Evolutionary conservation across 2,797 vertebrate species (phyloP), one percentile per base, ranked within the genome.

Genomic region (Pseudomugil tenellus): DNA sequence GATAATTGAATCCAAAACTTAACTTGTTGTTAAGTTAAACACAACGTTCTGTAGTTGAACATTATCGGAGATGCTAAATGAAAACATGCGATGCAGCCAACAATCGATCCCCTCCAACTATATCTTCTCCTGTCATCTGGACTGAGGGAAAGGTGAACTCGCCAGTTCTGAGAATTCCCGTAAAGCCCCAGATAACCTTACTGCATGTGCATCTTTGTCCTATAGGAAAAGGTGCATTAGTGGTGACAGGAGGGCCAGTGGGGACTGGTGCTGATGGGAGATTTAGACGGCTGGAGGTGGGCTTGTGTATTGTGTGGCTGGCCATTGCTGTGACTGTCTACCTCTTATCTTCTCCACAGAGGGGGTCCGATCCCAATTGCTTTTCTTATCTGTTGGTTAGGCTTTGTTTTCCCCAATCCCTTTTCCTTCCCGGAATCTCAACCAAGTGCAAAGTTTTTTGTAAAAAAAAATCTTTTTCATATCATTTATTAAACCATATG

Each of bases 101-200:
- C 76, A 67, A 94, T 94, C 87, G 89, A 94, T 93, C 75, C 51
- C n/a, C 61, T 69, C 74, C 58, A 55, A 69, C 86, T 74, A 79
- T 93, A 94, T 95, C 94, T 81, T 74, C 74, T 83, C 84, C 89
- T 92, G 87, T 92, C 92, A 94, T 95, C 94, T 90, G 87, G 80
- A 88, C 84, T 56, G 72, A 76, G 76, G 85, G 91, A 92, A 93
- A 94, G 94, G 92, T 94, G 94, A 95, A 95, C 94, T 94, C 85
- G 89, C 77, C 86, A 79, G 89, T 95, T 94, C 94, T 90, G 84
- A 93, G 93, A 95, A 94, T 89, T 89, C 88, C 81, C 57, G 83
- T 83, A 65, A 89, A 90, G 84, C 78, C 78, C 73, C 90, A 91
- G 93, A 94, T 94, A 94, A 87, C 84, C 90, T 94, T 93, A 93